These are phyloP conservation scores for Gymnogyps californianus DNA, from an alignment of 2,113 vertebrate genomes.

Conservation along the genomic window DNA sequence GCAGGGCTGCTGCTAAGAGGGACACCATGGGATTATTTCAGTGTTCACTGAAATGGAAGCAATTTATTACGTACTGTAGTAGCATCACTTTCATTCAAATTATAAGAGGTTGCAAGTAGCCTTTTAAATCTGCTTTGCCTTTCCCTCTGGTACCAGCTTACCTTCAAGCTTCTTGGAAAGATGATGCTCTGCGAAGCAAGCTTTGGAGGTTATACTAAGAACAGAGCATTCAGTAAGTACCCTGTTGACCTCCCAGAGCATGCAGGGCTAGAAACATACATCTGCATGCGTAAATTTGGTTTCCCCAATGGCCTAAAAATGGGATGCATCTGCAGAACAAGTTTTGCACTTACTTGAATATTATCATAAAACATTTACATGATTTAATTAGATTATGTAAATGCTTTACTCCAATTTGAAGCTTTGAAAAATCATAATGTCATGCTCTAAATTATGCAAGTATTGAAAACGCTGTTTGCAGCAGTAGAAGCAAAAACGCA, in stretches of 20 bases:
- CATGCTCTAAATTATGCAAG: slow-evolving; percentile 57
- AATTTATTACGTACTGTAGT: slow-evolving; percentile 53
- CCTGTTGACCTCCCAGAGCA: not conserved
- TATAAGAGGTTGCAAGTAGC: slow-evolving; percentile 42
- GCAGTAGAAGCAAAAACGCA: slow-evolving; percentile 18
- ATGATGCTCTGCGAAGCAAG: not conserved
- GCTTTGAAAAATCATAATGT: slow-evolving; percentile 44
- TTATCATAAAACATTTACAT: slow-evolving; percentile 55
- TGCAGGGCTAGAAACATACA: not conserved
- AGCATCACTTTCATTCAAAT: slow-evolving; percentile 21
- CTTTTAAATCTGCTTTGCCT: slow-evolving; percentile 57
- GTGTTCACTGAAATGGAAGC: slow-evolving; percentile 59
- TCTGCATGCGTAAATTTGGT: not conserved
- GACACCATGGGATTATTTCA: slow-evolving; percentile 53
- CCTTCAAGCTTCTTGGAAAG: slow-evolving; percentile 39
- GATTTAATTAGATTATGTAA: slow-evolving; percentile 63
- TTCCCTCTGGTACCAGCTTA: slow-evolving; percentile 41
- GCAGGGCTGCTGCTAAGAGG: slow-evolving; percentile 40
- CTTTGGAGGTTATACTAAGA: not conserved
- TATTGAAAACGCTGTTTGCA: slow-evolving; percentile 43
- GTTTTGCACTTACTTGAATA: slow-evolving; percentile 35
- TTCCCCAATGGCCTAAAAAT: slow-evolving; percentile 10
- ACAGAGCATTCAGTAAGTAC: not conserved
- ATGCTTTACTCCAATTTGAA: slow-evolving; percentile 37
- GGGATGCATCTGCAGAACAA: not conserved